Evolutionary conservation across 2,797 vertebrate species (phyloP).

Genomic region (Urosaurus nigricauda): DNA sequence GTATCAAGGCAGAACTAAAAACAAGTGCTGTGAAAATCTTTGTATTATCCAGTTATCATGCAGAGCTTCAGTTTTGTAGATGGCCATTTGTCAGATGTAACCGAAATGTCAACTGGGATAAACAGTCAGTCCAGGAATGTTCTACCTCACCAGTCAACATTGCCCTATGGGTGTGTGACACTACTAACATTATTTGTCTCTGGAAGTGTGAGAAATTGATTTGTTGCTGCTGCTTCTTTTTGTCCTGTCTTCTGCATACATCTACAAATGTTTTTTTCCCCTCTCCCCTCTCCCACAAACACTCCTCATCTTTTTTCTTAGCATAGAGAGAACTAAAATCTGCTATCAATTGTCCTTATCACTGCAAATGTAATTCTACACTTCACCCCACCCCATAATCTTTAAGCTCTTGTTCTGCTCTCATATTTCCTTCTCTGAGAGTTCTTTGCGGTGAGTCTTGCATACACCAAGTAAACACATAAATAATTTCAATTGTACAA

Average conservation of each 20-base stretch:
- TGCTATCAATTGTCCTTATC: neutral
- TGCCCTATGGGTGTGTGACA: neutral
- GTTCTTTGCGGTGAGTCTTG: constrained; percentile 36
- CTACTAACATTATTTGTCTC: neutral
- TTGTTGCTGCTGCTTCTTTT: neutral
- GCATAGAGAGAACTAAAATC: neutral
- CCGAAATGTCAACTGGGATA: neutral
- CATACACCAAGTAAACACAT: constrained; percentile 41
- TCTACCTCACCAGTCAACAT: neutral
- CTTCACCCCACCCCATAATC: neutral
- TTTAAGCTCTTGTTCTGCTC: constrained; percentile 12
- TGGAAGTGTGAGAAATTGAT: constrained; percentile 6
- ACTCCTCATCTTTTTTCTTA: neutral
- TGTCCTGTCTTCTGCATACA: neutral
- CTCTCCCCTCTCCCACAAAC: neutral
- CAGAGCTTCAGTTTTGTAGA: neutral
- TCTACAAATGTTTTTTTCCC: neutral
- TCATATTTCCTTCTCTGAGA: neutral
- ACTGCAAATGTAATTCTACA: neutral
- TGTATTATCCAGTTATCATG: neutral
- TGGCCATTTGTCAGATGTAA: neutral
- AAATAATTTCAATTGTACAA: constrained; percentile 52
- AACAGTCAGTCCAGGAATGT: neutral
- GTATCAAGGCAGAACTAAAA: neutral
- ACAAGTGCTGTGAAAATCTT: neutral